Conservation (phyloP, 1,140 invertebrate species). For the Phenacoccus solenopsis region DNA sequence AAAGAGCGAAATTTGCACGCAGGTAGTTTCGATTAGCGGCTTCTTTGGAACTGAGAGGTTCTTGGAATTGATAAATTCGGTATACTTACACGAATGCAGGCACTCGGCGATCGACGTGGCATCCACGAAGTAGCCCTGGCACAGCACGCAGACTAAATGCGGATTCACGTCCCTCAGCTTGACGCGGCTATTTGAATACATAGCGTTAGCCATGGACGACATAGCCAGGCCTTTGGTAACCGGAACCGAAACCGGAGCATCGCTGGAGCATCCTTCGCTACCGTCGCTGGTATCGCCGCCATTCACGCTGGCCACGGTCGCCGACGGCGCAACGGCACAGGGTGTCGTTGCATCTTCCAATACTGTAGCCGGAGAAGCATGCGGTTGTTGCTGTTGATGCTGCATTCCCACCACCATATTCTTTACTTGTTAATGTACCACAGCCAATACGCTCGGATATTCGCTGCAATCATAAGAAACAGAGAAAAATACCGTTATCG, state of each 20-base stretch:
- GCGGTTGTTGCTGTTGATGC: not conserved
- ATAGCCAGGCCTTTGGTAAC: not conserved
- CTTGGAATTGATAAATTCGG: too few species aligned
- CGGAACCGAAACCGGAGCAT: not conserved
- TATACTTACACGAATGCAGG: slow-evolving; percentile 65
- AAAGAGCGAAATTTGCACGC: too few species aligned
- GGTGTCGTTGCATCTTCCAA: not conserved
- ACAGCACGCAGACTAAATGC: slow-evolving; percentile 60
- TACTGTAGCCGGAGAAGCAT: not conserved
- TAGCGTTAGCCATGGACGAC: not conserved
- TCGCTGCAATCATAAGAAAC: not conserved
- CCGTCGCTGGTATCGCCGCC: not conserved
- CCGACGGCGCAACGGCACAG: not conserved
- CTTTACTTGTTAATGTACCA: not conserved
- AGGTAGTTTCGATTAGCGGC: too few species aligned
- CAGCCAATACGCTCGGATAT: not conserved
- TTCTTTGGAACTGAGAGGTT: too few species aligned
- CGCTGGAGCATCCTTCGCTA: not conserved
- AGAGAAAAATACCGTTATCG: not conserved
- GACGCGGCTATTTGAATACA: slow-evolving; percentile 20
- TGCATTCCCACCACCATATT: slow-evolving; percentile 1
- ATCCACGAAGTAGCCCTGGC: slow-evolving; percentile 67
- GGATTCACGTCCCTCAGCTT: slow-evolving; percentile 52
- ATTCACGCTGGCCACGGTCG: not conserved
- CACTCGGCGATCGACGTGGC: slow-evolving; percentile 75